Conservation (phyloP, 2,113 vertebrate species). For the Thermophis baileyi region DNA sequence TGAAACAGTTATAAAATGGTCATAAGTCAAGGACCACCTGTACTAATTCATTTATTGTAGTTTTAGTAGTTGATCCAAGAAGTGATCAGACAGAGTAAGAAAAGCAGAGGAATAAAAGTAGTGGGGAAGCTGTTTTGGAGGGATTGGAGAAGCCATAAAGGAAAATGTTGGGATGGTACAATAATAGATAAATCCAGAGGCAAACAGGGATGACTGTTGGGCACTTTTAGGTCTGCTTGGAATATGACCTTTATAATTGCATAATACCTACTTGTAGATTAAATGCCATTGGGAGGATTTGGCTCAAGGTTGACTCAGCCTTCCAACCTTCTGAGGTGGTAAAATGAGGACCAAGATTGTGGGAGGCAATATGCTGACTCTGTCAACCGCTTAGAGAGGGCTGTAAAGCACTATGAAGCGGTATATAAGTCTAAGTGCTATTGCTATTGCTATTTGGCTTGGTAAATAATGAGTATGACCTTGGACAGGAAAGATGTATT, state of each 20-base stretch:
- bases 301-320: no score
- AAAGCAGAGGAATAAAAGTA: background rate
- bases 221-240: slow-evolving; percentile 26
- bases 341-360: no score
- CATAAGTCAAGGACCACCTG: no score
- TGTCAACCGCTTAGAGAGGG: no score
- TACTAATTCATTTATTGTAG: no score
- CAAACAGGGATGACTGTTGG: background rate
- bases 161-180: background rate
- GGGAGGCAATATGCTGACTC: no score
- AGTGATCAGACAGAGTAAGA: background rate
- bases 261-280: slow-evolving; percentile 9
- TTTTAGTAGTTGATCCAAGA: no score
- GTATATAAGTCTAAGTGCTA: no score
- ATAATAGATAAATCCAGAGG: background rate
- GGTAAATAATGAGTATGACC: background rate
- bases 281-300: background rate
- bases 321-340: no score
- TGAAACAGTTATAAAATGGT: no score
- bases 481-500: background rate
- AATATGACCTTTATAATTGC: slow-evolving; percentile 20
- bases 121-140: background rate
- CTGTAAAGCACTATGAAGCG: no score
- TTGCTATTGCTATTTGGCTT: fast-evolving
- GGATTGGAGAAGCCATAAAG: background rate